phyloP scores from a whole-genome alignment of 2,888 invertebrate genomes.

The Coelinius sp. region DNA sequence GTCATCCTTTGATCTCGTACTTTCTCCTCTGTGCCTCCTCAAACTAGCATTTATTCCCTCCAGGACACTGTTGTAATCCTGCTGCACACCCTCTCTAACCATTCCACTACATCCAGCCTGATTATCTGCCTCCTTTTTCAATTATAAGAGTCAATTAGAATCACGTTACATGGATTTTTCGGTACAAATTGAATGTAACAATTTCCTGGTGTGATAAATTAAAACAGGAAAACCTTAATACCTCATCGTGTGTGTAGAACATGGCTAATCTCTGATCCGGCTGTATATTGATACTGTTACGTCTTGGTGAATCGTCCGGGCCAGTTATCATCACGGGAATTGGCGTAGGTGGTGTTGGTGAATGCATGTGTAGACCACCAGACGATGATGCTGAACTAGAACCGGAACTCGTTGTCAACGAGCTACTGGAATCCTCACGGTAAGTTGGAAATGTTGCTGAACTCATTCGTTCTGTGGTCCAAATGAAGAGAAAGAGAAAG shows the following conservation, averaged over 20 bases:
- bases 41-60: slow-evolving; percentile 59
- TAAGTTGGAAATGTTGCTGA: slow-evolving; percentile 68
- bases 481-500: slow-evolving; percentile 15
- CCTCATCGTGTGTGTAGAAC: slow-evolving; percentile 62
- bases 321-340: slow-evolving; percentile 71
- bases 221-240: slow-evolving; percentile 33
- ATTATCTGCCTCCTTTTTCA: slow-evolving; percentile 44
- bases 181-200: neutral
- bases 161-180: slow-evolving; percentile 9
- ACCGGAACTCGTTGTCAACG: slow-evolving; percentile 72
- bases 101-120: slow-evolving; percentile 39
- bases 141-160: slow-evolving; percentile 36
- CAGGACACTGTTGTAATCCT: slow-evolving; percentile 58
- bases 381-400: slow-evolving; percentile 64
- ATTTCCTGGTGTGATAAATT: slow-evolving; percentile 17
- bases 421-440: slow-evolving; percentile 76
- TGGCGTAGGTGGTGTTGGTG: slow-evolving; percentile 73
- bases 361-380: slow-evolving; percentile 73
- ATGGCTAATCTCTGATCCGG: slow-evolving; percentile 54
- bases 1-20: slow-evolving; percentile 50
- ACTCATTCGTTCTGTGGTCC: slow-evolving; percentile 66
- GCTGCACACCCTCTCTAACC: slow-evolving; percentile 41
- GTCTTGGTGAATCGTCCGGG: slow-evolving; percentile 63
- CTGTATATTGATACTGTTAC: slow-evolving; percentile 54
- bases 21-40: slow-evolving; percentile 50